Conservation (phyloP, 2,113 vertebrate genomes). For the Uropsilus gracilis region DNA sequence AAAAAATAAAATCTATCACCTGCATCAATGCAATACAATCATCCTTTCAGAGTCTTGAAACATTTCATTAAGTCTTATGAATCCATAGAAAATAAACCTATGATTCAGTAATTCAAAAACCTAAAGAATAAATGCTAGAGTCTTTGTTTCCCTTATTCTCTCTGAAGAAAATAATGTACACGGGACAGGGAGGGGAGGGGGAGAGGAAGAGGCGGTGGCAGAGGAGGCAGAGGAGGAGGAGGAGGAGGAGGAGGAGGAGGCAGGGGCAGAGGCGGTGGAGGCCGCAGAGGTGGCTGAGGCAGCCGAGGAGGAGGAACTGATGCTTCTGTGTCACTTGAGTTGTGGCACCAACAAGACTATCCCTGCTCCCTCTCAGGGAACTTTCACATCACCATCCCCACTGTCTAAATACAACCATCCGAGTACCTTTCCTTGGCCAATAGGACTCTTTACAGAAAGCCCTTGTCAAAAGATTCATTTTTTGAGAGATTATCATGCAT, state of each 20-base stretch:
- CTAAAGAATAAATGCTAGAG: background rate
- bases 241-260: too few species aligned
- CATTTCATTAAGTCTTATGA: conserved; percentile 20
- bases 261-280: too few species aligned
- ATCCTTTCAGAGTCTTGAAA: conserved; percentile 35
- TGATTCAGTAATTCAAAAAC: conserved; percentile 35
- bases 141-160: background rate
- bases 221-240: too few species aligned
- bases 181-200: too few species aligned
- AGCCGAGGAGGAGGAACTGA: background rate
- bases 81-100: background rate
- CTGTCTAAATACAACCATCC: background rate
- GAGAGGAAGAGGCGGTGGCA: too few species aligned
- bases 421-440: background rate
- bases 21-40: background rate
- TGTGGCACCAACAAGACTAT: background rate
- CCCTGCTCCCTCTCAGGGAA: background rate
- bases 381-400: background rate
- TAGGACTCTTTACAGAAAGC: background rate
- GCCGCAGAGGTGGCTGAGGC: background rate
- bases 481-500: background rate
- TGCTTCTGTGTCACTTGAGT: background rate
- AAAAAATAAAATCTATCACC: background rate
- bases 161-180: background rate
- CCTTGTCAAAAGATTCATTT: background rate